Percentiles rank a stretch among this genome's conserved stretches.
phyloP scores from a whole-genome alignment of 2,888 invertebrate genomes.

The Octodonta nipae region DNA sequence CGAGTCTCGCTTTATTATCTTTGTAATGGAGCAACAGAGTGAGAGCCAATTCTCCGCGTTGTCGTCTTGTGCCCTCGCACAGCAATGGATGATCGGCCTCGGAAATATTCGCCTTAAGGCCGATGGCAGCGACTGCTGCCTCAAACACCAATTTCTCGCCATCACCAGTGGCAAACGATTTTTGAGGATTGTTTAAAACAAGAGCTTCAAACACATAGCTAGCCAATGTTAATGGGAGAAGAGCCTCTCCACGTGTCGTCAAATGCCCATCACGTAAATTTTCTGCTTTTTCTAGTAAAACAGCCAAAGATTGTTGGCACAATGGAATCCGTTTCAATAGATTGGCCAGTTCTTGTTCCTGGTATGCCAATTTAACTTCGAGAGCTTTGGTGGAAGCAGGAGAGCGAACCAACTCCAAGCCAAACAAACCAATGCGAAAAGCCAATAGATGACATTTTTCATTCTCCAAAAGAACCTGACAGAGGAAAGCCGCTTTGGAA shows the following conservation, averaged over 20 bases:
- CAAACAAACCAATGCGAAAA: conserved; percentile 83
- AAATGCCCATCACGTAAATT: conserved; percentile 74
- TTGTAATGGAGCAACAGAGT: conserved; percentile 85
- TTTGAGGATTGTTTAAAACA: conserved; percentile 44
- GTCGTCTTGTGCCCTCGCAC: conserved; percentile 67
- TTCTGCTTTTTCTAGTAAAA: conserved; percentile 77
- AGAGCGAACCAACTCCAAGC: conserved; percentile 87
- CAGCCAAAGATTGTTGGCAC: conserved; percentile 66
- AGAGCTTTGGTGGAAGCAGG: conserved; percentile 94
- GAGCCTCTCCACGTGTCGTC: conserved; percentile 79
- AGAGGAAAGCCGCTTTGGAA: conserved; percentile 89
- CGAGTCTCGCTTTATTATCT: conserved; percentile 84
- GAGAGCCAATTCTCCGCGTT: conserved; percentile 62
- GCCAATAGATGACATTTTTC: conserved; percentile 83
- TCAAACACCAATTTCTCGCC: conserved; percentile 89
- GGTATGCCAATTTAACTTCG: conserved; percentile 87
- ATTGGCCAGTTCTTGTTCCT: conserved; percentile 86
- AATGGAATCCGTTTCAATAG: conserved; percentile 80
- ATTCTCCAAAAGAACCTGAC: conserved; percentile 85
- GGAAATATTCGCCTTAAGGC: conserved; percentile 83
- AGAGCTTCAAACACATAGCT: conserved; percentile 92
- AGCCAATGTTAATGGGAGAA: conserved; percentile 84
- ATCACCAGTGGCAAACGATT: conserved; percentile 46
- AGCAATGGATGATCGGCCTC: conserved; percentile 95
- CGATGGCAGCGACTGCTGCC: conserved; percentile 83